Conservation (phyloP, 2,113 vertebrate genomes). For the Pipra filicauda region DNA sequence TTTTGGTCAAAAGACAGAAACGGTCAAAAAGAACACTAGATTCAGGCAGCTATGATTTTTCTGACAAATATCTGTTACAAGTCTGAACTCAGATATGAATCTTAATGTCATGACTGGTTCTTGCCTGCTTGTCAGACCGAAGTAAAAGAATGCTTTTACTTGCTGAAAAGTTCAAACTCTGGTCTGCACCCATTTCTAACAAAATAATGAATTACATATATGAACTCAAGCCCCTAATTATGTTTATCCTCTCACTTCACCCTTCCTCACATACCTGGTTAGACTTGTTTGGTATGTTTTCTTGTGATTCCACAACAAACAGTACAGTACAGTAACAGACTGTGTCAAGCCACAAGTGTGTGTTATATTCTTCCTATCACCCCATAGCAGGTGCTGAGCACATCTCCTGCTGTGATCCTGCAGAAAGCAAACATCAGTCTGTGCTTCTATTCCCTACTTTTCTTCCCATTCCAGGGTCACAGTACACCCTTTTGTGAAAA, state of each 20-base stretch:
- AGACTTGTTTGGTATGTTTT: neutral
- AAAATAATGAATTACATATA: neutral
- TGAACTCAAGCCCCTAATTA: neutral
- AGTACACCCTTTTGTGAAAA: neutral
- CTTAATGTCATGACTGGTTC: neutral
- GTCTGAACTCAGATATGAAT: neutral
- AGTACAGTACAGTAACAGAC: neutral
- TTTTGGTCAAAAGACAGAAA: neutral
- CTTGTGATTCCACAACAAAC: neutral
- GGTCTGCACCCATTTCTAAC: neutral
- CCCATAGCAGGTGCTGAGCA: neutral
- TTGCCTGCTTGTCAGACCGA: neutral
- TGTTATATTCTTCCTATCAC: neutral
- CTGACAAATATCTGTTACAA: rapidly evolving
- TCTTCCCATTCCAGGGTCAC: neutral
- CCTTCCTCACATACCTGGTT: neutral
- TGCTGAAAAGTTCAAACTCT: neutral
- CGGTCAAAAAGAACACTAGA: neutral
- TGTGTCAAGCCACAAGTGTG: neutral
- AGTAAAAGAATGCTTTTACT: neutral
- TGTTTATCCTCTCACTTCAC: neutral
- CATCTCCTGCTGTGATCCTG: neutral
- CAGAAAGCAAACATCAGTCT: neutral
- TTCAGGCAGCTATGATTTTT: neutral
- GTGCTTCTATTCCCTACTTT: neutral